Evolutionary conservation across 2,888 invertebrate species (phyloP).

Genomic region (Podotricha telesiphe): DNA sequence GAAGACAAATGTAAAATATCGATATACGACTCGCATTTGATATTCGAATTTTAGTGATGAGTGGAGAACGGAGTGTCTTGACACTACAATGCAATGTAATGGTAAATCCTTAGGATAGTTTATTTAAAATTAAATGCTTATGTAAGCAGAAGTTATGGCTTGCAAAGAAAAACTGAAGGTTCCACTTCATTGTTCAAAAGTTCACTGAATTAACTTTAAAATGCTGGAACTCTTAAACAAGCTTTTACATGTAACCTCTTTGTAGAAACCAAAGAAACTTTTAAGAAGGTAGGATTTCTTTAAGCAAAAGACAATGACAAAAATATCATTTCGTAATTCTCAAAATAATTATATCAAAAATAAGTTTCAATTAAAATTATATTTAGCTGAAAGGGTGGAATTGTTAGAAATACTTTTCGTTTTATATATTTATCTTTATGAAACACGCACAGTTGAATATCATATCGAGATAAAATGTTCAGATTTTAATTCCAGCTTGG

Average conservation of each 20-base stretch:
- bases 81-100: too few species aligned
- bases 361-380: neutral
- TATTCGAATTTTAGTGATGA: too few species aligned
- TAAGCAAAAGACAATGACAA: neutral
- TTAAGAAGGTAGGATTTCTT: neutral
- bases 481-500: too few species aligned
- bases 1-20: too few species aligned
- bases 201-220: neutral
- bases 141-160: neutral
- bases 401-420: neutral
- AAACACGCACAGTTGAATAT: too few species aligned
- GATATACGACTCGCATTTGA: too few species aligned
- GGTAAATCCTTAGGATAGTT: too few species aligned
- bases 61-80: too few species aligned
- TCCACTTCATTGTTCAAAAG: neutral
- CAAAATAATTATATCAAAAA: neutral
- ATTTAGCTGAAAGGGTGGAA: neutral
- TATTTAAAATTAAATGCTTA: neutral
- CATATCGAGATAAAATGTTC: too few species aligned
- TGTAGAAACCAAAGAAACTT: too few species aligned
- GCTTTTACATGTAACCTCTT: neutral
- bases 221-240: neutral
- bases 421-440: neutral
- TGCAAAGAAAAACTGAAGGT: neutral
- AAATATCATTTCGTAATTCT: slow-evolving; percentile 1